These are phyloP conservation scores for Prenolepis imparis DNA, from an alignment of 2,888 invertebrate species.

Conservation along the genomic window DNA sequence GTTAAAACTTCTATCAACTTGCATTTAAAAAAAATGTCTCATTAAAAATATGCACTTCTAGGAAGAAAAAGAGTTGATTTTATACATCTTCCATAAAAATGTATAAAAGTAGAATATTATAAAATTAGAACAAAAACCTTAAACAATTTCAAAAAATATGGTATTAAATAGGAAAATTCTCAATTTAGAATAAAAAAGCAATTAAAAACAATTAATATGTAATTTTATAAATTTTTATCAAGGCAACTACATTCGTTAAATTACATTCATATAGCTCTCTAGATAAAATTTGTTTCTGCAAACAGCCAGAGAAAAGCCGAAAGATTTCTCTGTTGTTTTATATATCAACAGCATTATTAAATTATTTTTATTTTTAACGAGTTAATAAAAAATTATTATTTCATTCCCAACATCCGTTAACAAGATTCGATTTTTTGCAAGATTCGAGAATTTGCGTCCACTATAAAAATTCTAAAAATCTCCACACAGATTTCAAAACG, in stretches of 20 bases:
- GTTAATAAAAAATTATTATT: slow-evolving; percentile 24
- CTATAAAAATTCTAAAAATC: slow-evolving; percentile 31
- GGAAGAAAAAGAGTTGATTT: neutral
- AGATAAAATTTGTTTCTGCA: neutral
- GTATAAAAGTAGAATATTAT: neutral
- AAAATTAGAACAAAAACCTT: neutral
- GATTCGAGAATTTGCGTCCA: slow-evolving; percentile 19
- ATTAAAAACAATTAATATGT: slow-evolving; percentile 10
- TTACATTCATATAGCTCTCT: neutral
- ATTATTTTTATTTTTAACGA: slow-evolving; percentile 6
- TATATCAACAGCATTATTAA: neutral
- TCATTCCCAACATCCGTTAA: slow-evolving; percentile 8
- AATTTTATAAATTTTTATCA: neutral
- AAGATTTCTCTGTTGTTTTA: neutral
- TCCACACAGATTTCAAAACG: slow-evolving; percentile 13
- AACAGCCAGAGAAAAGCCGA: neutral
- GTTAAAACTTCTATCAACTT: neutral
- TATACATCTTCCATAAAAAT: neutral
- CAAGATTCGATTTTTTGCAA: slow-evolving; percentile 14
- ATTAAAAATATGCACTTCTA: neutral
- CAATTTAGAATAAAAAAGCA: neutral
- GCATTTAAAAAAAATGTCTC: neutral
- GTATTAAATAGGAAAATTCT: neutral
- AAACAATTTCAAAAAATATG: neutral
- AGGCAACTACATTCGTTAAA: neutral